Percentiles rank a stretch among this genome's conserved stretches.
Evolutionary conservation across 2,113 vertebrate genomes (phyloP).

Genomic region (Meles meles): DNA sequence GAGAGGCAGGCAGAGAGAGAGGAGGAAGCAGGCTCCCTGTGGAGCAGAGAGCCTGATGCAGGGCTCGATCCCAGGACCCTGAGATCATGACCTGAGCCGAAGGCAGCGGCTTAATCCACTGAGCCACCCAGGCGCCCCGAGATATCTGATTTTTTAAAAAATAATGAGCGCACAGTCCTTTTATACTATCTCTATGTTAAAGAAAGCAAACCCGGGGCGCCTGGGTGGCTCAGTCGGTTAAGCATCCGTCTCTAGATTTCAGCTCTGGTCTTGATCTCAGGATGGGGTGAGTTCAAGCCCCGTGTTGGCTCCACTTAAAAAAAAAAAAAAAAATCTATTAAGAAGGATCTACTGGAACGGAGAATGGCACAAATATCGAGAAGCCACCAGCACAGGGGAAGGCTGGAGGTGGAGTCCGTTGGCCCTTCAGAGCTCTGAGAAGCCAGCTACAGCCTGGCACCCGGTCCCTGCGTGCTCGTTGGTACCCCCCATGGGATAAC

Average conservation of each 20-base stretch:
- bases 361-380: background rate
- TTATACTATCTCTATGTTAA: background rate
- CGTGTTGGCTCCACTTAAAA: background rate
- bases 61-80: no score
- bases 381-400: rapidly evolving
- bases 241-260: background rate
- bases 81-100: no score
- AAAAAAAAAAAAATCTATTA: background rate
- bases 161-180: background rate
- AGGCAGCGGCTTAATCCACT: no score
- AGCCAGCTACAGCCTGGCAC: background rate
- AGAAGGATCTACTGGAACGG: background rate
- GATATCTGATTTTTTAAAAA: background rate
- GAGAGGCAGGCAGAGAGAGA: no score
- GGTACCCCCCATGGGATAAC: no score
- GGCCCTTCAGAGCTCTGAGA: background rate
- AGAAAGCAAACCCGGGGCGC: background rate
- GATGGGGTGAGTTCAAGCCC: background rate
- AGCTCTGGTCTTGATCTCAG: background rate
- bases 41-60: no score
- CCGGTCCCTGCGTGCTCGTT: background rate
- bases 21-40: no score
- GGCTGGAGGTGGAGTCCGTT: background rate
- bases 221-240: background rate
- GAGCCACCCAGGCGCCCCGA: no score